Conservation (phyloP, 1,140 invertebrate species). For the Drosophila seguyi region DNA sequence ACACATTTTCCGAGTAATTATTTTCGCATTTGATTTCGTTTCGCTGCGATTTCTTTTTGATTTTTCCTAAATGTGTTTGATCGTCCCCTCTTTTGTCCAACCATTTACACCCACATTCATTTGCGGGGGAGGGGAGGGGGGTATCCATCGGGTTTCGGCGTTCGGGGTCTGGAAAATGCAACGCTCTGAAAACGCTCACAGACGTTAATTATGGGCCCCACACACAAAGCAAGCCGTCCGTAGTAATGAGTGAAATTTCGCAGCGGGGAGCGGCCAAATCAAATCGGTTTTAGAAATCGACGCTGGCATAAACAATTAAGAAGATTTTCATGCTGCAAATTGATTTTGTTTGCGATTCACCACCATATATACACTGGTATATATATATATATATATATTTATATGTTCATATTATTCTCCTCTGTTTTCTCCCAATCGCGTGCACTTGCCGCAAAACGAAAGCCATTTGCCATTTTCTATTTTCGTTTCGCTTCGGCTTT, state of each 20-base stretch:
- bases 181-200: conserved; percentile 67
- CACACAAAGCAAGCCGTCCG: conserved; percentile 42
- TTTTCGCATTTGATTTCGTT: conserved; percentile 31
- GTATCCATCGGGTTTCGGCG: not conserved
- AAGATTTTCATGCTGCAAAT: conserved; percentile 69
- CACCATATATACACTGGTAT: conserved; percentile 1
- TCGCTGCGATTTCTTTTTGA: conserved; percentile 34
- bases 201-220: conserved; percentile 56
- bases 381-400: conserved; percentile 2
- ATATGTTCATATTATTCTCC: not conserved
- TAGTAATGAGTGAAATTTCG: conserved; percentile 69
- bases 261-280: conserved; percentile 2
- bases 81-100: not conserved
- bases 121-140: not conserved
- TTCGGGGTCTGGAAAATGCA: conserved; percentile 34
- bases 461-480: conserved; percentile 72
- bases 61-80: conserved; percentile 10
- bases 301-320: conserved; percentile 75
- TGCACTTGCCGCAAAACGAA: conserved; percentile 53
- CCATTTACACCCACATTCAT: conserved; percentile 3
- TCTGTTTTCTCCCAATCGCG: conserved; percentile 59
- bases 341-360: conserved; percentile 57
- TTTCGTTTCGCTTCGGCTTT: conserved; percentile 76
- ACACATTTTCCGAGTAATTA: conserved; percentile 41
- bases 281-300: conserved; percentile 45